A percentile compares a stretch with the other conserved stretches of the same genome.
Evolutionary conservation across 1,140 invertebrate species (phyloP).

Genomic region (Euborellia annulipes): DNA sequence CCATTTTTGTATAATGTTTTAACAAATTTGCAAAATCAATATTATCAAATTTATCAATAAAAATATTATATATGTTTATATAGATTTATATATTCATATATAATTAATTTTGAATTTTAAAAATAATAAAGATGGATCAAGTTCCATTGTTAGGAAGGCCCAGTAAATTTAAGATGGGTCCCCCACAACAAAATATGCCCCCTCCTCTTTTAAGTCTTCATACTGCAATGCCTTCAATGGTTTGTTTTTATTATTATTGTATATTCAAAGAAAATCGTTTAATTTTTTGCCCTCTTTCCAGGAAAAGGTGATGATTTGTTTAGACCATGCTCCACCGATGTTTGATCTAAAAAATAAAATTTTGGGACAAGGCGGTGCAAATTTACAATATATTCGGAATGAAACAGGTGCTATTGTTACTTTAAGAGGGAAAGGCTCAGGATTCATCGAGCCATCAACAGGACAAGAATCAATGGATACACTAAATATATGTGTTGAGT

Average conservation of each 20-base stretch:
- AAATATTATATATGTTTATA: too few relatives aligned
- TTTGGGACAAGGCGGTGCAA: slow-evolving; percentile 48
- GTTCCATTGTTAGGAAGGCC: slow-evolving; percentile 25
- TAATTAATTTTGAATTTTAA: too few relatives aligned
- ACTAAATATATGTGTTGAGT: slow-evolving; percentile 61
- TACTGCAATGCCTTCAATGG: slow-evolving; percentile 27
- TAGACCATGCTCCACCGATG: slow-evolving; percentile 56
- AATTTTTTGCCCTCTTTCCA: slow-evolving; percentile 23
- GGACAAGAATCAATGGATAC: slow-evolving; percentile 57
- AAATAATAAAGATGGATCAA: slow-evolving; percentile 7
- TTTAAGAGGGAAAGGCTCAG: slow-evolving; percentile 49
- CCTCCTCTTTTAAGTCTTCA: slow-evolving; percentile 34
- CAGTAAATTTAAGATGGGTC: slow-evolving; percentile 26
- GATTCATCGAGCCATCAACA: slow-evolving; percentile 39
- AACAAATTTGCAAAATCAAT: too few relatives aligned
- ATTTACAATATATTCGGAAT: slow-evolving; percentile 56
- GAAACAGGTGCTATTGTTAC: slow-evolving; percentile 62
- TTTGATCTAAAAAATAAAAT: slow-evolving; percentile 61
- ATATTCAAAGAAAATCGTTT: slow-evolving; percentile 10
- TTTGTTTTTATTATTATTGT: slow-evolving; percentile 11
- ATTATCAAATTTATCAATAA: too few relatives aligned
- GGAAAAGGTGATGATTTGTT: slow-evolving; percentile 61
- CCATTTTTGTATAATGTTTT: too few relatives aligned
- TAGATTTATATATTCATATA: too few relatives aligned
- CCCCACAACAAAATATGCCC: slow-evolving; percentile 24